Base-by-base conservation (phyloP, 2,797 vertebrate species). In the Orestias chungarensis region DNA sequence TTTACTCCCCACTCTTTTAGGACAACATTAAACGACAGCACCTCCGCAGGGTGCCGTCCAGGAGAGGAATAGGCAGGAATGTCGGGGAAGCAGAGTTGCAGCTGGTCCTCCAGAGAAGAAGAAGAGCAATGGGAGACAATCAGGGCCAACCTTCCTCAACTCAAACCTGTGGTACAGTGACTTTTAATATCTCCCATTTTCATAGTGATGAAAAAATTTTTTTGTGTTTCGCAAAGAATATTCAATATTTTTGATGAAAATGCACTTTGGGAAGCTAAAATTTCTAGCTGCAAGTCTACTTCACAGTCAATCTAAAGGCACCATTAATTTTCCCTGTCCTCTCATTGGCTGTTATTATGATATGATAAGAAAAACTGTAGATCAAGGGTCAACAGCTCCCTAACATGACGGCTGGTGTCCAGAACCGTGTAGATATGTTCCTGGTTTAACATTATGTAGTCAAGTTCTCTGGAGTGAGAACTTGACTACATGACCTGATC, bases 31-130 rank as follows among this genome's bases (percentile, higher is more conserved):
- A 88, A 49, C 86, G 47, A 11, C 81, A 72, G 20, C 70, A 66
- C 6, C 82, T 66, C 43, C 89, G 80, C 71, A 40, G 76, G n/a
- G 78, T 10, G 1, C 70, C 81, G 0, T 90, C 92, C 17, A 83
- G 88, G 18, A 91, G 84, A 18, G 86, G 75, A 4, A 35, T 74
- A 3, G 88, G 89, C 67, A 79, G 78, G 17, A 89, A 89, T 5
- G 76, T 88, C 0, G 82, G 75, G 0, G 93, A 94, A 18, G 50
- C 64, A 0, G 95, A 96, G 90, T 93, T 97, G 33, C 88, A 90
- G 74, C 59, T 77, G 68, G 91, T 95, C 43, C 90, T 97, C 52
- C 94, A 93, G 86, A 94, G 93, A 49, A 92, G 95, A 54, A 95
- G 95, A 29, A 83, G 68, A 44, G 92, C 71, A 0, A 87, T 95